These are phyloP conservation scores for Amblyraja radiata DNA, from an alignment of 2,797 vertebrate species.

Conservation along the genomic window DNA sequence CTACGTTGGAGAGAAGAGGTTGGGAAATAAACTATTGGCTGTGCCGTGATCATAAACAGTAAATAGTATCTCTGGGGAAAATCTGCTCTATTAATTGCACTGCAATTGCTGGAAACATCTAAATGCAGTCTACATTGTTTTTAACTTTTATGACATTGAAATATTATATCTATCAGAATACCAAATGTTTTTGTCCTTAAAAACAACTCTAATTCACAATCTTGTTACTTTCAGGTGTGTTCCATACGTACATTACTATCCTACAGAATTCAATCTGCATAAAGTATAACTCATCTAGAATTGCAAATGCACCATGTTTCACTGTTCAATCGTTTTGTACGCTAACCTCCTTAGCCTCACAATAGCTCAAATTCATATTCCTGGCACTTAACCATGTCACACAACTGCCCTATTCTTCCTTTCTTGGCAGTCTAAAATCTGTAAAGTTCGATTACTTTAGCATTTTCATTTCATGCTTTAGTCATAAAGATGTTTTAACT, in stretches of 20 bases:
- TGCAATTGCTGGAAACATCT: no score
- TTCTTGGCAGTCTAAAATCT: background rate
- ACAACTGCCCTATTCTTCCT: background rate
- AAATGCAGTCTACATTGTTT: background rate
- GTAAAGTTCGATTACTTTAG: background rate
- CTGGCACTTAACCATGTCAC: background rate
- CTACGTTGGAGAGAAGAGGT: background rate
- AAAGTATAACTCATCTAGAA: background rate
- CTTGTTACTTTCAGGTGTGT: background rate
- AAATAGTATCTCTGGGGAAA: background rate
- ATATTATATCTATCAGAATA: background rate
- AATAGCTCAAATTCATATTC: background rate
- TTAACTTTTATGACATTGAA: background rate
- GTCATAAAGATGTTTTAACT: background rate
- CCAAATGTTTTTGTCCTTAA: background rate
- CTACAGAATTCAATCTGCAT: background rate
- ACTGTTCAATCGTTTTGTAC: no score
- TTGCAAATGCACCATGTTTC: background rate
- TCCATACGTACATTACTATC: background rate
- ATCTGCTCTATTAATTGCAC: background rate
- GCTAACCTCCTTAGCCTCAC: background rate
- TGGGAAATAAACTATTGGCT: background rate
- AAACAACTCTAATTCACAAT: background rate
- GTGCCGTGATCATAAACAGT: background rate
- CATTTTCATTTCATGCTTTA: background rate